Evolutionary conservation across 2,888 invertebrate species (phyloP), one percentile per base, ranked within the genome.

Genomic region (Allygus modestus): DNA sequence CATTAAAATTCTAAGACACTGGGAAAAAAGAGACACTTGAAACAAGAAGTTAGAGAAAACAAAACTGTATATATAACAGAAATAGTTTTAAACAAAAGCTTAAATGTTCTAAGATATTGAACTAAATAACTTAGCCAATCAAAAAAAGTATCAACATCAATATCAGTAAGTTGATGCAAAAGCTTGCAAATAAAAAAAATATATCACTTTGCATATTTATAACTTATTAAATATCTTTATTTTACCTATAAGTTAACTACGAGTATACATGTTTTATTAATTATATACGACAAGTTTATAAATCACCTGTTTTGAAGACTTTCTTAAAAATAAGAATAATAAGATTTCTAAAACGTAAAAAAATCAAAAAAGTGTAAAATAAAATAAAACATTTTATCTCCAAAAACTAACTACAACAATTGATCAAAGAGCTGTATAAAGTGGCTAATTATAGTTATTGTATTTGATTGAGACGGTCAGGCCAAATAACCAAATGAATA

Each of bases 211-310:
- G 1, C 46, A 12, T 46, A 46, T 46, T 12, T 12, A 7, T 46
- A 46, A 12, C 20, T 23, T 58, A 58, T 58, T 58, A 23, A 58
- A 58, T 58, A 58, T 58, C 20, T 23, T 58, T 15, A 65, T 65
- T 65, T 65, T 65, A 65, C 65, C 23, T 23, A 15, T 54, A 54
- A 54, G 23, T 23, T 23, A 54, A 17, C n/a, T n/a, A n/a, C 4
- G 46, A 17, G 4, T 46, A 46, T 46, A 46, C 7, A 46, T 46
- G 12, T 46, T 7, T 46, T 12, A 17, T 46, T 17, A 17, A 46
- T 46, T 17, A 7, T 46, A 46, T 17, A 17, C 2, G 7, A 1
- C 12, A 46, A 4, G n/a, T 9, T 46, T 46, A 46, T 46, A 54
- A 54, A 54, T 54, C 54, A 54, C 54, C 23, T 46, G 7, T 7